Conservation (phyloP, 2,113 vertebrate species). For the Pollimyrus isidori region DNA sequence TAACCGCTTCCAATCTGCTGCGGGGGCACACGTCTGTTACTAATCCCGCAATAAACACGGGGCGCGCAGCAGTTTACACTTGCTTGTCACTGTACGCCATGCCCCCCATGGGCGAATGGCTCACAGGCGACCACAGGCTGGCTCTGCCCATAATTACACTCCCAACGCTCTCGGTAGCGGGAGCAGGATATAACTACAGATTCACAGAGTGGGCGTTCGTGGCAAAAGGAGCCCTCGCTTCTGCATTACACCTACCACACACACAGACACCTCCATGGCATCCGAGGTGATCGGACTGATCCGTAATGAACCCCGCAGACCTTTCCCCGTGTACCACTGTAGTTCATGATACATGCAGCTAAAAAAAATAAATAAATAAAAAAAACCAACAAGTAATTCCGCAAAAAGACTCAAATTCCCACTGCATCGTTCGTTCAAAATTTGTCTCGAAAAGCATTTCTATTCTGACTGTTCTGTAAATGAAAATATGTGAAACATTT, state of each 20-base stretch:
- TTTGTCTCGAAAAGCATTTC: neutral
- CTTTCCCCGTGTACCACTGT: neutral
- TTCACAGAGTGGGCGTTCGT: neutral
- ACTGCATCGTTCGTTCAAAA: neutral
- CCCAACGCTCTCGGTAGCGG: neutral
- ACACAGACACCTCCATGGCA: neutral
- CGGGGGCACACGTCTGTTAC: neutral
- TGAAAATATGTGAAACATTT: neutral
- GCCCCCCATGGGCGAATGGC: neutral
- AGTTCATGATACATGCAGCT: neutral
- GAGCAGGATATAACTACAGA: neutral
- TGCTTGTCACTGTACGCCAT: neutral
- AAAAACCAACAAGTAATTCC: neutral
- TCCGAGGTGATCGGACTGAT: neutral
- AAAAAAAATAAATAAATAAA: too few relatives aligned
- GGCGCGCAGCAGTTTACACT: neutral
- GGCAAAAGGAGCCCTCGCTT: neutral
- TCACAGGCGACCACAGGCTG: neutral
- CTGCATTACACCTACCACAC: neutral
- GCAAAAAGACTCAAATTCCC: neutral
- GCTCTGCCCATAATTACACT: neutral
- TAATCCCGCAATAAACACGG: conserved; percentile 3
- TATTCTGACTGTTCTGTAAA: neutral
- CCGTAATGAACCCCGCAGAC: neutral
- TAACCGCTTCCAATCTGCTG: conserved; percentile 1